Conservation (phyloP, 1,140 invertebrate species). For the Cydia pomonella region DNA sequence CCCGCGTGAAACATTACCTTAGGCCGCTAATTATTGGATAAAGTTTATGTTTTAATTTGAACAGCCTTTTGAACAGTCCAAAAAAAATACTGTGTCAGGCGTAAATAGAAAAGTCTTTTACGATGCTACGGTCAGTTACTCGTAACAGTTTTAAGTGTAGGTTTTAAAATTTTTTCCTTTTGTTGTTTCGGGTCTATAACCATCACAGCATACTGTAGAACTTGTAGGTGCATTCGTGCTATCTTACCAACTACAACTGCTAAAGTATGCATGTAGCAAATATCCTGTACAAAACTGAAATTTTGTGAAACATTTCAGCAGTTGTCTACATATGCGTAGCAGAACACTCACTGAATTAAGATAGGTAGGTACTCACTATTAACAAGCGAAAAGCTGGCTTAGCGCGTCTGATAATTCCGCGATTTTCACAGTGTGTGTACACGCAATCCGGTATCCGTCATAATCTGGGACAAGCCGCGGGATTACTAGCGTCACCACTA, state of each 20-base stretch:
- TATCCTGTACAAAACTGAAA: neutral
- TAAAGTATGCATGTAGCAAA: neutral
- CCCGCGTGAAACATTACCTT: too few species aligned
- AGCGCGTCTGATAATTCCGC: slow-evolving; percentile 43
- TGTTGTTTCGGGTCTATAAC: neutral
- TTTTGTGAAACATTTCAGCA: slow-evolving; percentile 8
- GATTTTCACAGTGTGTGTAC: slow-evolving; percentile 60
- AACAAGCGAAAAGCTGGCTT: slow-evolving; percentile 20
- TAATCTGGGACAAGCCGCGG: slow-evolving; percentile 74
- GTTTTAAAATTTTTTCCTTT: too few species aligned
- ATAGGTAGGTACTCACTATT: slow-evolving; percentile 14
- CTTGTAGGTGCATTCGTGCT: neutral
- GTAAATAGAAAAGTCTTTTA: too few species aligned
- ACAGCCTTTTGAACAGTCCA: too few species aligned
- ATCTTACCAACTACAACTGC: neutral
- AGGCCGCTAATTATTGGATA: too few species aligned
- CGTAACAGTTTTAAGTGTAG: too few species aligned
- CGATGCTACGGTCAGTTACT: too few species aligned
- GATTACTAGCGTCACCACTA: slow-evolving; percentile 74
- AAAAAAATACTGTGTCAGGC: too few species aligned
- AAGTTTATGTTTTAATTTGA: too few species aligned
- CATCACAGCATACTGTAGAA: neutral
- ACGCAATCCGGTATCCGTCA: slow-evolving; percentile 74
- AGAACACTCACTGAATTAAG: slow-evolving; percentile 24
- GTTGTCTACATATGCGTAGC: neutral